A percentile compares a stretch with the other conserved stretches of the same genome.
Conservation (phyloP, 2,797 vertebrate species). For the Mus caroli region DNA sequence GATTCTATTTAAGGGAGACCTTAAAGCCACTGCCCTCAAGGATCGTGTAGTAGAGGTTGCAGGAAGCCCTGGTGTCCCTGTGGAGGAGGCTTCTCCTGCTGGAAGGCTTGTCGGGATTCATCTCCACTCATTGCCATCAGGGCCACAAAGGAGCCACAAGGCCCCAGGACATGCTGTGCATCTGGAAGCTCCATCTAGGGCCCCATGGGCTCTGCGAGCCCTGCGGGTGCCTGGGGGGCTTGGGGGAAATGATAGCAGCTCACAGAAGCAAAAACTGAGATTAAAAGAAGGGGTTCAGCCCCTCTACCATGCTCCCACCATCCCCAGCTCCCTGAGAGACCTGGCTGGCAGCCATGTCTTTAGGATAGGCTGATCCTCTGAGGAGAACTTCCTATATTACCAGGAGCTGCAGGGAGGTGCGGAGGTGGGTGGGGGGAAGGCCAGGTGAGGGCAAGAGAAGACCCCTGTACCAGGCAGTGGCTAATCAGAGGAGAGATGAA, state of each 20-base stretch:
- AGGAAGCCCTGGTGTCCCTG: neutral
- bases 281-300: neutral
- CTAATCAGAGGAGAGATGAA: neutral
- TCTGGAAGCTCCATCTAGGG: rapidly evolving
- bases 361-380: neutral
- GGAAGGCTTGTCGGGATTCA: neutral
- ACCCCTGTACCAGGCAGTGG: neutral
- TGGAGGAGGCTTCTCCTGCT: neutral
- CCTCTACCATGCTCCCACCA: neutral
- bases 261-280: neutral
- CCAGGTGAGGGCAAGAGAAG: no score
- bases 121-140: neutral
- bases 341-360: neutral
- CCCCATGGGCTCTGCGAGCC: neutral
- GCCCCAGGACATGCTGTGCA: neutral
- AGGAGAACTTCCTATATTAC: rapidly evolving
- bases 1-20: no score
- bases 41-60: neutral
- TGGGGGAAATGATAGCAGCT: neutral
- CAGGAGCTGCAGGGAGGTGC: no score
- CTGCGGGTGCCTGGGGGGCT: neutral
- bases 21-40: rapidly evolving
- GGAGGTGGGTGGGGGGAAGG: neutral
- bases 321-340: rapidly evolving
- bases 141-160: neutral